Evolutionary conservation across 1,140 invertebrate genomes (phyloP), one percentile per base, ranked within the genome.

Genomic region (Episyrphus balteatus): DNA sequence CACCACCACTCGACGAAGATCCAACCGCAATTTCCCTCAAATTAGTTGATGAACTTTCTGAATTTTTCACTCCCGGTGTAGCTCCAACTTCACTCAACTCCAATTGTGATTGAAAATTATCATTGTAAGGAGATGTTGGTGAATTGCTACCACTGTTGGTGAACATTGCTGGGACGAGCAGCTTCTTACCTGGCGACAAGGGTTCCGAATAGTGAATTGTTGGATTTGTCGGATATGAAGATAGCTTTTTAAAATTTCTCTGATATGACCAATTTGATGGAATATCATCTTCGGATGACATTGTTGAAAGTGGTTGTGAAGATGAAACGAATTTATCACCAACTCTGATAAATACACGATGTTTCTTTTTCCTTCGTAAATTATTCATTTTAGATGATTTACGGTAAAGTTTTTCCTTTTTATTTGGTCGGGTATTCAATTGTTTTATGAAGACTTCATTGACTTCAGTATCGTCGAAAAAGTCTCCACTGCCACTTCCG

Each of bases 401-500:
- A 3, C 12, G 13, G 13, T 5, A 42, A 7, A 6, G 7, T 13
- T 13, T 13, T 13, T 42, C 40, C 15, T 14, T 26, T 6, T 42
- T 42, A 42, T 14, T 32, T 49, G 19, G 39, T 39, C 17, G 39
- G 39, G 13, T 46, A 21, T 9, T 38, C 36, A 13, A 42, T 39
- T 19, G 44, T 42, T 10, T 45, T 15, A 12, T 49, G 42, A 21
- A 46, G 30, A 30, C 18, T 9, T 31, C 46, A 19, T 17, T 36
- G 26, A 21, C 21, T 18, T 42, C 40, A 18, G 15, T 21, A n/a
- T 47, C 36, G 39, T 38, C 18, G 42, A 33, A 13, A 3, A 19
- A 32, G 26, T 19, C n/a, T 5, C 42, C 21, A 34, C 40, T 44
- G 7, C 50, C 50, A 31, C 50, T 51, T 13, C 50, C 50, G 32